Base-by-base conservation (phyloP, 92 coral and sea anemone genomes). In the Siderastrea radians region DNA sequence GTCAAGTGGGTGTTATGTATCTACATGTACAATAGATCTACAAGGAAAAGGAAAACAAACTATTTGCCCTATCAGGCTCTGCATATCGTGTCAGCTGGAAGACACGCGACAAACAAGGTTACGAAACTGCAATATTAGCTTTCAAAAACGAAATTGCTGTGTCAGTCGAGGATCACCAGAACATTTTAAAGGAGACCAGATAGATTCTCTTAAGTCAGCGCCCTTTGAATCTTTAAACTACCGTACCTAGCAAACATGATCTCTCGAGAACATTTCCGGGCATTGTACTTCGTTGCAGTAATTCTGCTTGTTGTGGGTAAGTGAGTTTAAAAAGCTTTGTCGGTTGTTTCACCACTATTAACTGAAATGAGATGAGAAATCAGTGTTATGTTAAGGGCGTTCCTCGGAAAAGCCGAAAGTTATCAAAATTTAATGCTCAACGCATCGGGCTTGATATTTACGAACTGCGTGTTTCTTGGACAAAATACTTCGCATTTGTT, bases 1-100 rank as follows among this genome's bases (percentile, higher is more conserved):
- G 81, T 77, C 81, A 77, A 57, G 81, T 59, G 8, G 68, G 68
- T 3, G 38, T 45, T 57, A 6, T 14, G 81, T 45, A 77, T 58
- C 81, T 46, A 16, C n/a, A 61, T 26, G 38, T 26, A 26, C 38
- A 26, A 61, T 61, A 61, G 66, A 10, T 53, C 57, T 53, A 5
- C 57, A 53, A 53, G 10, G 66, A 61, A 61, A n/a, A 7, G n/a
- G n/a, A 61, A 61, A n/a, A 61, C n/a, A 13, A 26, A 14, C 19
- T 5, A 16, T 13, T 6, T 5, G 19, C 6, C 6, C 66, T 61
- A 19, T 61, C 66, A 61, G 16, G 16, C n/a, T 61, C 66, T 61
- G 5, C 5, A 14, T n/a, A 61, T 2, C 14, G 43, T 2, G n/a
- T 16, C 66, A 14, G 66, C 16, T n/a, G 19, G 14, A 5, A 26